Percentiles rank a stretch among this genome's conserved stretches.
phyloP scores from a whole-genome alignment of 2,797 vertebrate genomes.

The Tamandua tetradactyla region DNA sequence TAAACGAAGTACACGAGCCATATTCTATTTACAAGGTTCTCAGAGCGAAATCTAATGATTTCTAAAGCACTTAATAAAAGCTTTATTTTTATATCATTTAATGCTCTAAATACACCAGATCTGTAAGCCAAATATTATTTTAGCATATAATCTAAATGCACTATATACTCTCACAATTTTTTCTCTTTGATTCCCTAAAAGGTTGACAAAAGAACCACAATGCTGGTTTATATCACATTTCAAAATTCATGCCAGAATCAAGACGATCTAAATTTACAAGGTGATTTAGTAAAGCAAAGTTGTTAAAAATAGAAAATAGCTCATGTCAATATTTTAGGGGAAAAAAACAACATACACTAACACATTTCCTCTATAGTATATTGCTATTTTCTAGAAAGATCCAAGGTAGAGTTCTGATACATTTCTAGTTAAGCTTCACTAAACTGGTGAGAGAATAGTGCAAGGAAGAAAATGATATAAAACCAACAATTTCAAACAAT shows the following conservation, averaged over 20 bases:
- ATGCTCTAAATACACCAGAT: neutral
- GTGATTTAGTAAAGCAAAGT: neutral
- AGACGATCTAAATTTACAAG: too few relatives aligned
- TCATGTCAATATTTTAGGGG: neutral
- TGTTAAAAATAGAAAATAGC: neutral
- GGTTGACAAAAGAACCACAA: neutral
- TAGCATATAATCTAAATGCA: neutral
- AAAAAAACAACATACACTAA: neutral
- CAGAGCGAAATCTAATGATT: neutral
- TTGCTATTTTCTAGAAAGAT: neutral
- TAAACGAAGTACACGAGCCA: neutral
- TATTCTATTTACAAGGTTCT: neutral
- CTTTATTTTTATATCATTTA: neutral
- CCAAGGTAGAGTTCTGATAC: neutral
- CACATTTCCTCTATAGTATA: neutral
- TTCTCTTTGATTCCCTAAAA: neutral
- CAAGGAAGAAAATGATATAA: neutral
- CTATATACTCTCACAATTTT: neutral
- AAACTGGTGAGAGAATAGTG: neutral
- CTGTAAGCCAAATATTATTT: neutral
- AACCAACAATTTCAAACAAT: neutral
- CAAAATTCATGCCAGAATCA: neutral
- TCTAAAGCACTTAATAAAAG: conserved; percentile 20
- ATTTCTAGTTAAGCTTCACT: neutral
- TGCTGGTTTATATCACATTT: neutral